Conservation (phyloP, 1,140 invertebrate species). For the Limonius californicus region DNA sequence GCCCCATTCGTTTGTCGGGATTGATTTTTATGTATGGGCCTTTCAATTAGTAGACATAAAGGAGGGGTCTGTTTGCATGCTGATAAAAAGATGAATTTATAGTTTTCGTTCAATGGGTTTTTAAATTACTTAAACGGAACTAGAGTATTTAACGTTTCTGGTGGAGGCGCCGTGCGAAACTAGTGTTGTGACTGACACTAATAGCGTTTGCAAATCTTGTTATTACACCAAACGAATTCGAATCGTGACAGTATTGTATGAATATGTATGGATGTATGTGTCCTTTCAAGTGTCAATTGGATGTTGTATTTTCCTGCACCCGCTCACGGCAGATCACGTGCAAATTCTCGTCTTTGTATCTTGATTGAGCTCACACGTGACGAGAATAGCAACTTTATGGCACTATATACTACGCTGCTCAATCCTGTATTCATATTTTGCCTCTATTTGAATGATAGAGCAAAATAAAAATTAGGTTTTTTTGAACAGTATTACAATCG, state of each 20-base stretch:
- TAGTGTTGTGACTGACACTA: too few species aligned
- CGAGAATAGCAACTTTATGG: not conserved
- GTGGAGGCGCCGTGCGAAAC: too few species aligned
- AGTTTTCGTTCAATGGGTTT: too few species aligned
- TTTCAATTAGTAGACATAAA: slow-evolving; percentile 6
- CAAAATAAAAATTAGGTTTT: too few species aligned
- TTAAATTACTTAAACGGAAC: too few species aligned
- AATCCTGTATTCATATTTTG: not conserved
- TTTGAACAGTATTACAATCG: too few species aligned
- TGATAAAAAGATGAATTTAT: too few species aligned
- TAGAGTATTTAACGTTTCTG: too few species aligned
- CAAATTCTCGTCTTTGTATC: slow-evolving; percentile 25
- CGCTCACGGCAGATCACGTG: slow-evolving; percentile 18
- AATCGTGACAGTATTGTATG: slow-evolving; percentile 5
- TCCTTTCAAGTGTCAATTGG: not conserved
- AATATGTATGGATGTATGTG: slow-evolving; percentile 10
- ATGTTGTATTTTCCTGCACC: slow-evolving; percentile 12
- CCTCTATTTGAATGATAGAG: too few species aligned
- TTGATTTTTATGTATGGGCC: slow-evolving; percentile 7
- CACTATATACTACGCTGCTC: not conserved
- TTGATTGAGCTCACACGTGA: slow-evolving; percentile 23
- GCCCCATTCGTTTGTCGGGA: not conserved
- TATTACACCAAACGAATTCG: not conserved
- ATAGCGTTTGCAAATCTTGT: too few species aligned
- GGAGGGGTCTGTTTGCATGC: not conserved